Conservation (phyloP, 2,888 invertebrate species). For the Cerceris ruficornis region DNA sequence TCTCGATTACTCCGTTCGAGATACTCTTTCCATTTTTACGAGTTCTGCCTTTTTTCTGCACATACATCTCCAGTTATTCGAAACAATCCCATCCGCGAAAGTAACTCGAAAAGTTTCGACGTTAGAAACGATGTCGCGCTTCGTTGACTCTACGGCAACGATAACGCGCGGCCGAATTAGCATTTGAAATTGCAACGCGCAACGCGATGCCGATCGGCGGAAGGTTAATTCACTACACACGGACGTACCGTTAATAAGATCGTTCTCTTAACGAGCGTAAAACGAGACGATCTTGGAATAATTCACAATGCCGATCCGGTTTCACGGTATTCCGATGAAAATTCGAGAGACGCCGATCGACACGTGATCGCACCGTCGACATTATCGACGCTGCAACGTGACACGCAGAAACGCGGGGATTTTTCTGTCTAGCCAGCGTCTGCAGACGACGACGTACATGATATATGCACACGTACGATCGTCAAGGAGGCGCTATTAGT, state of each 20-base stretch:
- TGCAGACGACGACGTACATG: conserved; percentile 24
- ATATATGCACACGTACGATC: conserved; percentile 27
- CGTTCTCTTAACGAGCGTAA: not conserved
- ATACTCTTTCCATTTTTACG: not conserved
- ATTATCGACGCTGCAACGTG: conserved; percentile 36
- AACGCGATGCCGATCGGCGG: not conserved
- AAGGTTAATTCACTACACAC: not conserved
- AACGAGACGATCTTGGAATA: not conserved
- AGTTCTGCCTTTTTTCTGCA: not conserved
- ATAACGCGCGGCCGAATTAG: too few species aligned
- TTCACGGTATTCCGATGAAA: not conserved
- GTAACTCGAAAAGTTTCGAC: not conserved
- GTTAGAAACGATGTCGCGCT: not conserved
- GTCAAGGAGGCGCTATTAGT: conserved; percentile 37
- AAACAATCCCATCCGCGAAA: too few species aligned
- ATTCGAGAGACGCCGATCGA: not conserved
- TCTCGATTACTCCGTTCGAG: too few species aligned
- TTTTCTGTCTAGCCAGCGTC: conserved; percentile 57
- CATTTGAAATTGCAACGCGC: not conserved
- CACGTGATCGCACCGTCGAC: conserved; percentile 29
- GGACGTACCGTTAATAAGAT: not conserved
- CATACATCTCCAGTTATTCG: not conserved
- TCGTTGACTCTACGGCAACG: too few species aligned
- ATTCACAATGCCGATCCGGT: not conserved
- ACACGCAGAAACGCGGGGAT: conserved; percentile 29